Percentiles rank a stretch among this genome's conserved stretches.
phyloP scores from a whole-genome alignment of 2,113 vertebrate species.

The Dunckerocampus dactyliophorus region DNA sequence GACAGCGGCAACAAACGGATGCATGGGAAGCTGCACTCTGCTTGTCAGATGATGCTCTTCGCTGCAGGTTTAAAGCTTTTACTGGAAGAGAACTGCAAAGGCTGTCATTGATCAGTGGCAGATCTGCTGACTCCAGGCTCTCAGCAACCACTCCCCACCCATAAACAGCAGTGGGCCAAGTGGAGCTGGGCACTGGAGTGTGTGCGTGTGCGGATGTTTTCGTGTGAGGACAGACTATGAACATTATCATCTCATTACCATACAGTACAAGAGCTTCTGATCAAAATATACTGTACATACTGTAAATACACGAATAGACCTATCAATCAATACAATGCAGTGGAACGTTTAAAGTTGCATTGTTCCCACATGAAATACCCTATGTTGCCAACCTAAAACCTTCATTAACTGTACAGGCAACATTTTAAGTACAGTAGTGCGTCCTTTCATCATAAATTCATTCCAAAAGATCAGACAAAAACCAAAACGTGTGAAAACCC shows the following conservation, averaged over 20 bases:
- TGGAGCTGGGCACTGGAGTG: slow-evolving; percentile 44
- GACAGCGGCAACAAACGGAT: slow-evolving; percentile 33
- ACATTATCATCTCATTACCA: slow-evolving; percentile 3
- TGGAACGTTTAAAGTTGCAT: too few relatives aligned
- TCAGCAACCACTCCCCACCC: slow-evolving; percentile 66
- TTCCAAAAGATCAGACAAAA: too few relatives aligned
- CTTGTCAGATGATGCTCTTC: slow-evolving; percentile 51
- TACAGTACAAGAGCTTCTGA: too few relatives aligned
- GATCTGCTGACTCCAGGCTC: slow-evolving; percentile 73
- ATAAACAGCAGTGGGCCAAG: slow-evolving; percentile 61
- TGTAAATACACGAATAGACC: too few relatives aligned
- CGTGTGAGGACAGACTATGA: slow-evolving; percentile 6
- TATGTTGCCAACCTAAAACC: too few relatives aligned
- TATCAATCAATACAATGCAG: too few relatives aligned
- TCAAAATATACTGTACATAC: too few relatives aligned
- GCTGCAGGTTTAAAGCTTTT: slow-evolving; percentile 69
- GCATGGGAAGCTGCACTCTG: slow-evolving; percentile 39
- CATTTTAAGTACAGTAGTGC: too few relatives aligned
- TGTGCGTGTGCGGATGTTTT: slow-evolving; percentile 14
- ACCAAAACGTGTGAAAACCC: too few relatives aligned
- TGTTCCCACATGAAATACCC: too few relatives aligned
- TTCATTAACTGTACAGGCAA: too few relatives aligned
- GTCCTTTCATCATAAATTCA: too few relatives aligned
- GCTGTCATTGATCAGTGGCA: slow-evolving; percentile 72
- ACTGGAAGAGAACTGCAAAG: slow-evolving; percentile 76